Evolutionary conservation across 2,888 invertebrate species (phyloP).

Genomic region (Watsonalla binaria): DNA sequence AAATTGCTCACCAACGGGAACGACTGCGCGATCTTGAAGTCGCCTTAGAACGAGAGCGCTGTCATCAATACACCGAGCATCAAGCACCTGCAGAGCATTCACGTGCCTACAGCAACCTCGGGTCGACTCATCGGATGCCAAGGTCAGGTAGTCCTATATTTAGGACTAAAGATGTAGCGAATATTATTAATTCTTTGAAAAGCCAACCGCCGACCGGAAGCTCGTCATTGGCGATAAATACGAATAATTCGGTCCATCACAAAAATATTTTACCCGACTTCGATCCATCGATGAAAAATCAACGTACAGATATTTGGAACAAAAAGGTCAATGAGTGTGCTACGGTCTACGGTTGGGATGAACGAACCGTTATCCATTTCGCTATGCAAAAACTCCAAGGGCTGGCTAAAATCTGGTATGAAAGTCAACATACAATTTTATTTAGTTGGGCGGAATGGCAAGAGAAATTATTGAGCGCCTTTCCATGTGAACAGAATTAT

Average conservation of each 20-base stretch:
- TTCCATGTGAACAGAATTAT: conserved; percentile 4
- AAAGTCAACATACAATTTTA: conserved; percentile 10
- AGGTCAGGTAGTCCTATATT: not conserved
- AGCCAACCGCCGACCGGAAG: not conserved
- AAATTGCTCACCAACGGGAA: too few relatives aligned
- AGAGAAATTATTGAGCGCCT: conserved; percentile 12
- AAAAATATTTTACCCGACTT: not conserved
- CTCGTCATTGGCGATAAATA: not conserved
- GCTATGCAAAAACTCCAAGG: conserved; percentile 9
- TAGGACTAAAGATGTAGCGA: not conserved
- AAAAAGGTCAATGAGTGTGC: conserved; percentile 13
- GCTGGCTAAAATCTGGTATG: conserved; percentile 19
- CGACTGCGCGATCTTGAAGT: too few relatives aligned
- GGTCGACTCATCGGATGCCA: not conserved
- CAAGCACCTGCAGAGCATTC: too few relatives aligned
- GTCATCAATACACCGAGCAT: too few relatives aligned
- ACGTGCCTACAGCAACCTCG: not conserved
- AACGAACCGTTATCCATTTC: conserved; percentile 5
- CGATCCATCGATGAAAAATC: conserved; percentile 3
- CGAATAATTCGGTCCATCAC: not conserved
- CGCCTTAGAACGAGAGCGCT: too few relatives aligned
- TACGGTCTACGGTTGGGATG: conserved; percentile 16
- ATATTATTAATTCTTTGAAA: not conserved
- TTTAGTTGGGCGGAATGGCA: conserved; percentile 21
- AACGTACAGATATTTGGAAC: conserved; percentile 9